Conservation (phyloP, 1,140 invertebrate genomes). For the Cydia amplana region DNA sequence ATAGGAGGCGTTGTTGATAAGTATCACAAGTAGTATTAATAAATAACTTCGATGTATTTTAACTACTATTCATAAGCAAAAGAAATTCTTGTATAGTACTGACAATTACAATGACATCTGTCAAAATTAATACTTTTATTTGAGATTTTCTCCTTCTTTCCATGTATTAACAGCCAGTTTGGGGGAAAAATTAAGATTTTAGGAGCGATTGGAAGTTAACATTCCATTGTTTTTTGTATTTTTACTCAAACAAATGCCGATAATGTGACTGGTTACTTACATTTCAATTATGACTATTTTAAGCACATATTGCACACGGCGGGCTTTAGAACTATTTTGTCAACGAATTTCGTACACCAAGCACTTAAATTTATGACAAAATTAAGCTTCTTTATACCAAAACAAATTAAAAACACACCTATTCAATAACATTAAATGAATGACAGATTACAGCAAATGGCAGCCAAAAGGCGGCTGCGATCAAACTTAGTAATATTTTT, state of each 20-base stretch:
- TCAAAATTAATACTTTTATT: slow-evolving; percentile 49
- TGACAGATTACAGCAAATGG: slow-evolving; percentile 78
- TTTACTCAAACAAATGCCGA: slow-evolving; percentile 26
- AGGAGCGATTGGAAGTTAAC: not conserved
- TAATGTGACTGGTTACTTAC: slow-evolving; percentile 50
- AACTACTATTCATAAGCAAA: slow-evolving; percentile 44
- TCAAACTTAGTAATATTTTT: slow-evolving; percentile 44
- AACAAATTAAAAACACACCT: slow-evolving; percentile 66
- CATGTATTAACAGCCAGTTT: not conserved
- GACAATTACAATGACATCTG: slow-evolving; percentile 72
- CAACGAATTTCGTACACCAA: slow-evolving; percentile 23
- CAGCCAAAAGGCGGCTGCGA: slow-evolving; percentile 57
- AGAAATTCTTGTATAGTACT: slow-evolving; percentile 51
- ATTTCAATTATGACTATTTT: slow-evolving; percentile 47
- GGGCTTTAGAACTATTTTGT: slow-evolving; percentile 36
- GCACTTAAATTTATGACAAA: slow-evolving; percentile 25
- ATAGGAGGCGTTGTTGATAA: slow-evolving; percentile 25
- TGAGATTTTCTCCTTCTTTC: slow-evolving; percentile 34
- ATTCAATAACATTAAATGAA: slow-evolving; percentile 78
- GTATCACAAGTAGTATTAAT: slow-evolving; percentile 32
- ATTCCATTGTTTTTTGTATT: slow-evolving; percentile 19
- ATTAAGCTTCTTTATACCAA: slow-evolving; percentile 35
- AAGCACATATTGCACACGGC: slow-evolving; percentile 47
- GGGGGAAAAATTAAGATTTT: not conserved
- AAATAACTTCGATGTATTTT: slow-evolving; percentile 36